Base-by-base conservation (phyloP, 2,797 vertebrate species). In the Myioborus melanocephalus region DNA sequence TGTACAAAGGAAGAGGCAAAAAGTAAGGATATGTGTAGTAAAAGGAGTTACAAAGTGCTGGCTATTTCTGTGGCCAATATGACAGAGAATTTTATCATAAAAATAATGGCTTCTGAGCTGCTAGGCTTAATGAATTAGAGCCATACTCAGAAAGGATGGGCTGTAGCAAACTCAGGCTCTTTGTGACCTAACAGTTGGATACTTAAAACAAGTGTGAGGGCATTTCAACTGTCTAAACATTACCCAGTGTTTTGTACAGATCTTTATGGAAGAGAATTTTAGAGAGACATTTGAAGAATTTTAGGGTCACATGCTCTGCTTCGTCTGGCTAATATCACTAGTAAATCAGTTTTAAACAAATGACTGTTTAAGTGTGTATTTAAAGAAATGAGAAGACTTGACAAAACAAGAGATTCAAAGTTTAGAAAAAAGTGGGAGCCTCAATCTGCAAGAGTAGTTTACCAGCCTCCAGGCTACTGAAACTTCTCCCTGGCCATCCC, bases 261-360 rank as follows among this genome's bases (percentile, higher is more conserved):
- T 90, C 52, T 77, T 92, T 47, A 66, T 76, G 68, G 53, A 80
- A 64, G 43, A 88, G 26, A 46, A 11, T 79, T 94, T 94, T 79
- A 73, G 86, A 66, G 57, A 81, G 52, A 76, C 21, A 37, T 81
- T 86, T 90, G 41, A 92, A 91, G 80, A 94, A 88, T 79, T 83
- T 72, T 68, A 69, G 56, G 34, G 24, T 92, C 81, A 80, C 44
- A 10, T 88, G 27, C 28, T 93, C 21, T 60, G 39, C 47, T 47
- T 93, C 12, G 2, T 90, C 89, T 94, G 90, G 78, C 37, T 89
- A 93, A 64, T 73, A 75, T 92, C 56, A 87, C 66, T 66, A 60
- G 37, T 37, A 63, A 87, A 92, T 70, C 39, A 64, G 13, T 89
- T 87, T 75, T 85, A 78, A 94, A 90, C 41, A 77, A 69, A 78